Evolutionary conservation across 2,888 invertebrate species (phyloP).

Genomic region (Chelonus formosanus): DNA sequence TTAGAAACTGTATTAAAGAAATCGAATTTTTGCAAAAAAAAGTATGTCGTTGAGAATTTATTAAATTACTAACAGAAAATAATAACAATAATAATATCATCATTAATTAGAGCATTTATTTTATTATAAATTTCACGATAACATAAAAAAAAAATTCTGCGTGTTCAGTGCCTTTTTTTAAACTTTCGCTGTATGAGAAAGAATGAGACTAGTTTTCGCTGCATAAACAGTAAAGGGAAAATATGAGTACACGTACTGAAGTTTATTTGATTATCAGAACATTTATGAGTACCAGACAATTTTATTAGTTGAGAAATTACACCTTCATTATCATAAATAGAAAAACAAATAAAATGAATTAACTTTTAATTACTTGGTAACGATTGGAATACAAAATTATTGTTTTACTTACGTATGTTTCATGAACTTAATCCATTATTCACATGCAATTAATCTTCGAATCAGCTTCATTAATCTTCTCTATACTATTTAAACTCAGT

Average conservation of each 20-base stretch:
- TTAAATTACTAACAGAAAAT: too few relatives aligned
- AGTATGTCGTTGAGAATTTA: too few relatives aligned
- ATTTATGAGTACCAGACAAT: slow-evolving; percentile 2
- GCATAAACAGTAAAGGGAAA: slow-evolving; percentile 3
- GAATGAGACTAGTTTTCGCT: slow-evolving; percentile 16
- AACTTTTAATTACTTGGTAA: background rate
- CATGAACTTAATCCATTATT: slow-evolving; percentile 21
- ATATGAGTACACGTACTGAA: slow-evolving; percentile 7
- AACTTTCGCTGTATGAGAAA: slow-evolving; percentile 21
- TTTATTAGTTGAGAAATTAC: slow-evolving; percentile 10
- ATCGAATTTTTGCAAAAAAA: too few relatives aligned
- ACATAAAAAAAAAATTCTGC: too few relatives aligned
- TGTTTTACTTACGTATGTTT: background rate
- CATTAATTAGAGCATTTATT: too few relatives aligned
- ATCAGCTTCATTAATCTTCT: slow-evolving; percentile 27
- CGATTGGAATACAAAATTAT: slow-evolving; percentile 2
- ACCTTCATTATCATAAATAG: slow-evolving; percentile 19
- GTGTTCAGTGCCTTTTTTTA: background rate
- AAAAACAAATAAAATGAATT: background rate
- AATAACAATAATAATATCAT: too few relatives aligned
- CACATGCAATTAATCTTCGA: slow-evolving; percentile 23
- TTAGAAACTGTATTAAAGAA: too few relatives aligned
- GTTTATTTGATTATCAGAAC: slow-evolving; percentile 27
- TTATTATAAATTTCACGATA: too few relatives aligned
- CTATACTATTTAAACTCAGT: background rate